A percentile compares a stretch with the other conserved stretches of the same genome.
These are phyloP conservation scores for Microcebus tavaratra DNA, from an alignment of 2,113 vertebrate genomes.

Conservation along the genomic window DNA sequence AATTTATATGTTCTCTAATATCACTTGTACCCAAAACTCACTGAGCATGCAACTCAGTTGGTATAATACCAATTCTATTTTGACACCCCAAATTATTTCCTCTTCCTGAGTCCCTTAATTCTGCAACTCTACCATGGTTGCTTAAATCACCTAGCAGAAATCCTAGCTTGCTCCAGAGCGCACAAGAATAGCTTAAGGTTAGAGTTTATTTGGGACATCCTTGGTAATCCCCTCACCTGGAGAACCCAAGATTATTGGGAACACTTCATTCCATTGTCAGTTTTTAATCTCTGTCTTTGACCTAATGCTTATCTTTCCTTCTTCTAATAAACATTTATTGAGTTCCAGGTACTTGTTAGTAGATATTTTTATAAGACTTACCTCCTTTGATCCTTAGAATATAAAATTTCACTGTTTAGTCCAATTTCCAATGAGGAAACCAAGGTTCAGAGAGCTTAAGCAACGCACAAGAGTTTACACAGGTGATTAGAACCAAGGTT, in stretches of 20 bases:
- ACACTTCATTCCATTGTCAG: neutral
- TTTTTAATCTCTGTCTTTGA: neutral
- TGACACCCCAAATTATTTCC: neutral
- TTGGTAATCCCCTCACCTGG: neutral
- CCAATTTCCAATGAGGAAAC: neutral
- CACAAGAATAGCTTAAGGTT: neutral
- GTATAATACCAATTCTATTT: neutral
- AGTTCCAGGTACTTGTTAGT: neutral
- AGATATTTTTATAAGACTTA: neutral
- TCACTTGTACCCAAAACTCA: neutral
- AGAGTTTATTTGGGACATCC: neutral
- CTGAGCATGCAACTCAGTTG: neutral
- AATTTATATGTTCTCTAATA: neutral
- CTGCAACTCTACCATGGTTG: neutral
- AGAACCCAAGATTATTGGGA: neutral
- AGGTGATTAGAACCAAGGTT: neutral
- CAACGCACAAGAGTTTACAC: fast-evolving
- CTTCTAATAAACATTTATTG: neutral
- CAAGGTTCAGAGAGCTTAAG: neutral
- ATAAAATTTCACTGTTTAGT: neutral
- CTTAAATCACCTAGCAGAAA: neutral
- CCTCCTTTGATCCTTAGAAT: neutral
- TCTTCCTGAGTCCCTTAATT: neutral
- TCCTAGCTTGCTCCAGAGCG: neutral
- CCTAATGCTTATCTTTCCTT: neutral